Conservation (phyloP, 1,140 invertebrate species). For the Cherax quadricarinatus region DNA sequence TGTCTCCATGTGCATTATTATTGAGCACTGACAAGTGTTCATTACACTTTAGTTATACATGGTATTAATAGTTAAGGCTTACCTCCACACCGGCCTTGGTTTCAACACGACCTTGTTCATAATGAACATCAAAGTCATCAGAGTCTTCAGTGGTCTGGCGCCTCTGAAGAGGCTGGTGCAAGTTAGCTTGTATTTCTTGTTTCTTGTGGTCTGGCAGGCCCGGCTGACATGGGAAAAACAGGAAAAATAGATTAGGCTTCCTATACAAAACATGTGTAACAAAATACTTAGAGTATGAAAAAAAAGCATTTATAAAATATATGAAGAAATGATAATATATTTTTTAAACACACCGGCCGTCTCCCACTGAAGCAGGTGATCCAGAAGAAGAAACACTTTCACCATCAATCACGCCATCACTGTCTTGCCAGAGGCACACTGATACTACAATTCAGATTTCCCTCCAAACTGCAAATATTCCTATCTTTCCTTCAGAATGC, state of each 20-base stretch:
- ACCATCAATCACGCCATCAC: no score
- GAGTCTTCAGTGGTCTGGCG: slow-evolving; percentile 53
- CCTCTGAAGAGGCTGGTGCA: slow-evolving; percentile 52
- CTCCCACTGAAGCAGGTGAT: no score
- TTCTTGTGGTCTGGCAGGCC: slow-evolving; percentile 75
- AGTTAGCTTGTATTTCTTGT: slow-evolving; percentile 74
- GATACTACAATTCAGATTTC: no score
- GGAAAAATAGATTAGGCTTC: background rate
- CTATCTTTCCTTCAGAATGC: no score
- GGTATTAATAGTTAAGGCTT: background rate
- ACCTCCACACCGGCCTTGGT: slow-evolving; percentile 65
- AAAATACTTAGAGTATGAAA: background rate
- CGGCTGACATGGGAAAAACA: slow-evolving; percentile 70
- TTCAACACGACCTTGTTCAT: slow-evolving; percentile 60
- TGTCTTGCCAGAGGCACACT: no score
- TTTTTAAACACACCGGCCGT: no score
- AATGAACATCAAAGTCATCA: slow-evolving; percentile 49
- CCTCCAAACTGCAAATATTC: no score
- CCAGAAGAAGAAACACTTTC: no score
- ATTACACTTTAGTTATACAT: no score
- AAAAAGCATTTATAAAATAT: background rate
- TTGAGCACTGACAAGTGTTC: no score
- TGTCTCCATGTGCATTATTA: no score
- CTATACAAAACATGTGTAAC: background rate
- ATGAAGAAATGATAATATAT: no score